A percentile compares a stretch with the other conserved stretches of the same genome.
phyloP scores from a whole-genome alignment of 2,797 vertebrate species.

The Hippopotamyrus pictus region DNA sequence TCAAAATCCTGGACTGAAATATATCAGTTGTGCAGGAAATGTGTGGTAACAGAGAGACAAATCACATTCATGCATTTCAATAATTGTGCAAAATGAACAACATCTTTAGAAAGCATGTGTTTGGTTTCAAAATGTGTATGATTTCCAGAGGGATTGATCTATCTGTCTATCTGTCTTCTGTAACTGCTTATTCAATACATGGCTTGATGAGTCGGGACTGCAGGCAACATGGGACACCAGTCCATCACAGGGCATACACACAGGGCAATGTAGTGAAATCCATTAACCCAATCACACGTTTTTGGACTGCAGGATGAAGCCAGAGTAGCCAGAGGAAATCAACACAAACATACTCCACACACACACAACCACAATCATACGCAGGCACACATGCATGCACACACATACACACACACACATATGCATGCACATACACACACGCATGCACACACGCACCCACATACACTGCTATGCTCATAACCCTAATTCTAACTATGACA shows the following conservation, averaged over 20 bases:
- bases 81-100: neutral
- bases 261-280: neutral
- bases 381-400: neutral
- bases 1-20: neutral
- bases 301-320: neutral
- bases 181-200: neutral
- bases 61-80: neutral
- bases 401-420: too few relatives aligned
- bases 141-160: neutral
- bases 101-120: neutral
- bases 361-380: neutral
- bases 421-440: neutral
- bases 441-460: neutral
- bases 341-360: neutral
- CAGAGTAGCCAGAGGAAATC: neutral
- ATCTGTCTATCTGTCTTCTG: neutral
- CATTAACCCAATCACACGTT: neutral
- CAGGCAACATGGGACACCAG: neutral
- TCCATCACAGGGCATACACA: neutral
- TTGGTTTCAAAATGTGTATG: neutral
- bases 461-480: neutral
- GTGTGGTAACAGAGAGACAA: neutral
- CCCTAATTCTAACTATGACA: neutral
- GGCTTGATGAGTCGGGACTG: neutral
- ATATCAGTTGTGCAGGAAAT: neutral